Evolutionary conservation across 2,888 invertebrate genomes (phyloP).

Genomic region (Dendrolimus houi): DNA sequence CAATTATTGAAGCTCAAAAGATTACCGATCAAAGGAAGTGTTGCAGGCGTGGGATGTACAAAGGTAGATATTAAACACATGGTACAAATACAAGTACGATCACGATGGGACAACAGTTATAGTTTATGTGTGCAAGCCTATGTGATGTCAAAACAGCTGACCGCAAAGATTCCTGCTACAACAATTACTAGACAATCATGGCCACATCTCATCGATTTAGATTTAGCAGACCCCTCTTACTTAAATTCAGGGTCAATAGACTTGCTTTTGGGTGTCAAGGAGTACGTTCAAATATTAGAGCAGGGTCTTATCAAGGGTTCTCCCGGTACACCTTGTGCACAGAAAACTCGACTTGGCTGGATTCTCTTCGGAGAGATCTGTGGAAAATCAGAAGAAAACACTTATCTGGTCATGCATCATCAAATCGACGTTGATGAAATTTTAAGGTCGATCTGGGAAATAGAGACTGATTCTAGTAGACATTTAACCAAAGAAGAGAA

Average conservation of each 20-base stretch:
- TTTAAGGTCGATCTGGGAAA: constrained; percentile 9
- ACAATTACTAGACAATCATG: constrained; percentile 9
- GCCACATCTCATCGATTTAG: neutral
- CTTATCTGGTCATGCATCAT: too few relatives aligned
- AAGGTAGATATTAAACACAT: constrained; percentile 10
- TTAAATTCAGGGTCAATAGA: constrained; percentile 14
- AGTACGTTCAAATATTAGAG: constrained; percentile 7
- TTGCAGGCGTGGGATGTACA: constrained; percentile 15
- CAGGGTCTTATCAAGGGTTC: neutral
- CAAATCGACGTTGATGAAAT: too few relatives aligned
- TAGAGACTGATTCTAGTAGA: constrained; percentile 10
- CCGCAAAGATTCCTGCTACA: too few relatives aligned
- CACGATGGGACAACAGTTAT: constrained; percentile 5
- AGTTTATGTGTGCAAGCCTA: constrained; percentile 10
- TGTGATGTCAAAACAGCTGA: constrained; percentile 2
- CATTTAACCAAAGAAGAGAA: constrained; percentile 12
- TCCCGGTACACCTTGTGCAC: too few relatives aligned
- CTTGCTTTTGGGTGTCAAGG: constrained; percentile 10
- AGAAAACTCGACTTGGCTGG: too few relatives aligned
- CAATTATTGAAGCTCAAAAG: constrained; percentile 7
- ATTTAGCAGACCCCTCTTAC: constrained; percentile 1
- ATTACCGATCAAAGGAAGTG: constrained; percentile 5
- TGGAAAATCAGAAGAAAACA: too few relatives aligned
- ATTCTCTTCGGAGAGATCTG: too few relatives aligned
- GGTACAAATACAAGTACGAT: constrained; percentile 10